phyloP scores from a whole-genome alignment of 53 echinoderm and acorn worm species.

The Luidia sarsii region DNA sequence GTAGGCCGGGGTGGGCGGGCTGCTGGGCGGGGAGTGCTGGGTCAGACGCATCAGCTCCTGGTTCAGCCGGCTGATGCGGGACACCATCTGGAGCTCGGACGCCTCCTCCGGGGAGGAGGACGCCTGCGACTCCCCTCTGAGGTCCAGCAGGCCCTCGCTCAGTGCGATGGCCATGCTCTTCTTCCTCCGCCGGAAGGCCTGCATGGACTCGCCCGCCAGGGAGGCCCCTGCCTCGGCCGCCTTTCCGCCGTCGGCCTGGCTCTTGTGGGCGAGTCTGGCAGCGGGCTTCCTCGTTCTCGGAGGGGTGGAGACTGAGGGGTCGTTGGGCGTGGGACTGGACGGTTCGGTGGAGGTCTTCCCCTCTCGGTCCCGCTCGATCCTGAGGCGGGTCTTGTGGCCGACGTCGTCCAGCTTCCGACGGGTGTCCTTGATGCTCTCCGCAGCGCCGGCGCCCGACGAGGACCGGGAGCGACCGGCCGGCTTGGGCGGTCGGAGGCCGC shows the following conservation, averaged over 20 bases:
- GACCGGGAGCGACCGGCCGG: slow-evolving; percentile 7
- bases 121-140: slow-evolving; percentile 59
- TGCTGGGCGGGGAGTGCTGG: slow-evolving; percentile 8
- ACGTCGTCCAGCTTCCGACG: slow-evolving; percentile 35
- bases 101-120: slow-evolving; percentile 65
- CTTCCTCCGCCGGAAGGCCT: slow-evolving; percentile 59
- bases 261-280: neutral
- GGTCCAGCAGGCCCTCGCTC: slow-evolving; percentile 86
- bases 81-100: slow-evolving; percentile 76
- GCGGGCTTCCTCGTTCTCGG: slow-evolving; percentile 2
- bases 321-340: slow-evolving; percentile 2
- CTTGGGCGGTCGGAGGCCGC: neutral
- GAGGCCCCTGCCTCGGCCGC: neutral
- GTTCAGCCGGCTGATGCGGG: slow-evolving; percentile 79
- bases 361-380: slow-evolving; percentile 35
- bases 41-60: slow-evolving; percentile 65
- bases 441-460: slow-evolving; percentile 12
- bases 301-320: neutral
- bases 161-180: slow-evolving; percentile 88
- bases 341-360: slow-evolving; percentile 11
- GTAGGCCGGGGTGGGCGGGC: slow-evolving; percentile 26
- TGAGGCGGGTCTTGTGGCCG: slow-evolving; percentile 19
- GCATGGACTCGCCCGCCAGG: slow-evolving; percentile 14
- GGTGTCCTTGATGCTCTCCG: slow-evolving; percentile 27
- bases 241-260: neutral